These are phyloP conservation scores for Antechinus stuartii DNA, from an alignment of 2,113 vertebrate species.

Conservation along the genomic window DNA sequence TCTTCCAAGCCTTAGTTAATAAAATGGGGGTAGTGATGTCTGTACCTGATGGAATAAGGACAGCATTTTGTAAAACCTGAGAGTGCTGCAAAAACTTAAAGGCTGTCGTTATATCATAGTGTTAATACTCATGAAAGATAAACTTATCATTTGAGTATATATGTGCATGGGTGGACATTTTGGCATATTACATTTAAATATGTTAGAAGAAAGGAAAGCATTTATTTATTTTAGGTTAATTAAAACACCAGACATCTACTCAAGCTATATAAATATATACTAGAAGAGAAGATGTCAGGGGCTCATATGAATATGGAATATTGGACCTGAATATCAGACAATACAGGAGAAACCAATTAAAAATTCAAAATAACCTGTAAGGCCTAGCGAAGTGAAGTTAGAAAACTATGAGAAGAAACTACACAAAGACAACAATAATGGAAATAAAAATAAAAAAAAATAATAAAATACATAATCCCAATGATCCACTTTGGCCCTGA, in stretches of 20 bases:
- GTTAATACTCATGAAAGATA: background rate
- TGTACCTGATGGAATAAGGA: background rate
- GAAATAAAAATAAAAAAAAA: background rate
- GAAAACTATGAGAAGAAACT: background rate
- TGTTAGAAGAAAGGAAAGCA: background rate
- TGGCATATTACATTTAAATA: background rate
- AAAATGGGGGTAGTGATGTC: background rate
- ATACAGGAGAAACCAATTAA: constrained; percentile 70
- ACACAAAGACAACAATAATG: background rate
- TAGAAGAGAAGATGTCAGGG: background rate
- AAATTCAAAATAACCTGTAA: constrained; percentile 59
- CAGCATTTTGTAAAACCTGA: background rate
- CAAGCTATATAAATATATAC: background rate
- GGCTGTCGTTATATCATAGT: background rate
- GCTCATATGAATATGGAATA: background rate
- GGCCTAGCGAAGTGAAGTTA: background rate
- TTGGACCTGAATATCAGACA: background rate
- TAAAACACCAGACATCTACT: background rate
- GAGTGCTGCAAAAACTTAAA: background rate
- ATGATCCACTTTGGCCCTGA: background rate
- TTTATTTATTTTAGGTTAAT: background rate
- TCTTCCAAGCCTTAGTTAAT: background rate
- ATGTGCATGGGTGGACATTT: background rate
- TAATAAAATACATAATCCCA: background rate
- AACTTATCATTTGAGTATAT: background rate